Percentiles rank a stretch among this genome's conserved stretches.
These are phyloP conservation scores for Xestia ashworthii DNA, from an alignment of 2,888 invertebrate genomes.

Conservation along the genomic window DNA sequence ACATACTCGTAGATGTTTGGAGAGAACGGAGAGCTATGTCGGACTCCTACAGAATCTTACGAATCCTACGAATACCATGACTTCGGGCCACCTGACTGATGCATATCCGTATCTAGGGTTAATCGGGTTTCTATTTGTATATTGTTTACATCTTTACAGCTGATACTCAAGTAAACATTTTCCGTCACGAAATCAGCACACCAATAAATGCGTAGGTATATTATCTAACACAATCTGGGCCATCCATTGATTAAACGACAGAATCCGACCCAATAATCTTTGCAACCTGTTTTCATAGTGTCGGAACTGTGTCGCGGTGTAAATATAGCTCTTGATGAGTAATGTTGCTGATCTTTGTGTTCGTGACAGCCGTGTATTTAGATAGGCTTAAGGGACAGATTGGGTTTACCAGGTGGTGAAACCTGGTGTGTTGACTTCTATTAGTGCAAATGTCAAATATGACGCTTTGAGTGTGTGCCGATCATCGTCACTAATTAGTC, in stretches of 20 bases:
- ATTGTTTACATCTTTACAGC: not conserved
- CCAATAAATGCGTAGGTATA: slow-evolving; percentile 4
- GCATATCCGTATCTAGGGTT: no score
- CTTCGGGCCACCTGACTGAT: not conserved
- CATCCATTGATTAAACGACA: slow-evolving; percentile 47
- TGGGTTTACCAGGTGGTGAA: slow-evolving; percentile 36
- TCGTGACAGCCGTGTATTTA: slow-evolving; percentile 33
- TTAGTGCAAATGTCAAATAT: not conserved
- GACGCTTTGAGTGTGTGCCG: not conserved
- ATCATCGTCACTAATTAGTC: not conserved
- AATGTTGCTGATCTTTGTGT: slow-evolving; percentile 66
- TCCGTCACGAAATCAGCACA: not conserved
- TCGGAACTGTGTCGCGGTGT: slow-evolving; percentile 65
- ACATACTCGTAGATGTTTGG: not conserved
- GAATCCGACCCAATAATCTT: slow-evolving; percentile 61
- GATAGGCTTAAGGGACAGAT: slow-evolving; percentile 7
- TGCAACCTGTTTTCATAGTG: slow-evolving; percentile 46
- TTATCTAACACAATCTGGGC: slow-evolving; percentile 30
- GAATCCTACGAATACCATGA: not conserved
- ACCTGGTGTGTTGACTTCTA: slow-evolving; percentile 31
- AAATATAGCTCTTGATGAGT: slow-evolving; percentile 69
- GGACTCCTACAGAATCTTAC: not conserved
- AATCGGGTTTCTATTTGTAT: not conserved
- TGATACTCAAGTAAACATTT: not conserved
- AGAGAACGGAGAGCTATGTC: not conserved